Evolutionary conservation across 2,113 vertebrate species (phyloP), one percentile per base, ranked within the genome.

Genomic region (Cheilinus undulatus): DNA sequence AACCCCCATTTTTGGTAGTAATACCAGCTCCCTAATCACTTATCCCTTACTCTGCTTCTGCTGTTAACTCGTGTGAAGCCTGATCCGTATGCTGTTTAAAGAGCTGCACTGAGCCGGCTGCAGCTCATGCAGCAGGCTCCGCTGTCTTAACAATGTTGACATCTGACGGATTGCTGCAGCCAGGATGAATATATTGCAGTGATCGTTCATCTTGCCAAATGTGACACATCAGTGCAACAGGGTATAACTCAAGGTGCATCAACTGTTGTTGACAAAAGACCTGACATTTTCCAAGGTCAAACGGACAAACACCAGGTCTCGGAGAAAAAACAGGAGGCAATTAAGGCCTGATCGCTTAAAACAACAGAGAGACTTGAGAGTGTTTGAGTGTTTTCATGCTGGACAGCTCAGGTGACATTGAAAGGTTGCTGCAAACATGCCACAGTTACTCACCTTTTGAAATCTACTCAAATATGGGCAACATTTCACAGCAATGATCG

Each of bases 191-290:
- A 80, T 84, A 86, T 85, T 87, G 88, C 80, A 68, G 74, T 74
- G 87, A 91, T 91, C 91, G 72, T 93, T 88, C 90, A 92, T 93
- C 90, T 92, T 78, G 70, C 78, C 83, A 84, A 89, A 90, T 79
- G 85, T 89, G 89, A 87, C 84, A 88, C 51, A 75, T 76, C 62
- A 64, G 71, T 78, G 83, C 85, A 91, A 80, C 84, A 73, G 71
- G 82, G 71, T 73, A 89, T 92, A 91, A 91, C 85, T 92, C 89
- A 92, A 71, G 82, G 59, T 63, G 49, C 61, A 82, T 83, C 67
- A 68, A 28, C 27, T 26, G 69, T 63, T 77, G 67, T 73, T 84
- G 76, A 85, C 73, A 71, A 76, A 82, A 48, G 45, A 38, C 60
- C 58, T 65, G 68, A 73, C 71, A 71, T 84, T 74, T 76, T 64